phyloP scores from a whole-genome alignment of 1,140 invertebrate species.

The Aethina tumida region DNA sequence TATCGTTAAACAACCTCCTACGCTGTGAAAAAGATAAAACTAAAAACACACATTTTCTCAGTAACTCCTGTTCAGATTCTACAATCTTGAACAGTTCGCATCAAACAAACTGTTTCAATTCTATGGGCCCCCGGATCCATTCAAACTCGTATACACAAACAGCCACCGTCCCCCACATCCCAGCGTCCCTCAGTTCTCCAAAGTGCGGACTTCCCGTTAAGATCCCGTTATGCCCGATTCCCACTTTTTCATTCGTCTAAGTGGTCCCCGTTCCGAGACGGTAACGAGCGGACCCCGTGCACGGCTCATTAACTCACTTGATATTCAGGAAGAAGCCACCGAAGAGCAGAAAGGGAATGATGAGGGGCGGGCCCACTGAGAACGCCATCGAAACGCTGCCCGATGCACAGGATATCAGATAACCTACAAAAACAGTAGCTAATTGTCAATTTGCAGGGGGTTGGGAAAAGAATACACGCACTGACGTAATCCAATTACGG shows the following conservation, averaged over 20 bases:
- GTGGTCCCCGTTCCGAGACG: background rate
- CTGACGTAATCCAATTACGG: no score
- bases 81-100: background rate
- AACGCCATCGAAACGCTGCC: constrained; percentile 74
- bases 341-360: constrained; percentile 89
- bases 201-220: no score
- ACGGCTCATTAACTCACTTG: constrained; percentile 50
- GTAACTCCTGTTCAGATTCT: background rate
- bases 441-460: no score
- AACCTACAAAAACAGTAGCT: constrained; percentile 64
- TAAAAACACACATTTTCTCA: constrained; percentile 5
- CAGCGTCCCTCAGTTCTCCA: no score
- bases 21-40: background rate
- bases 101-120: no score
- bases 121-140: no score
- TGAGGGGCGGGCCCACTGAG: constrained; percentile 78
- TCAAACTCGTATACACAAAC: no score
- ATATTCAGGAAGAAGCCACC: constrained; percentile 93
- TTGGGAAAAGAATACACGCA: no score
- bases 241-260: background rate
- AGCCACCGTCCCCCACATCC: no score
- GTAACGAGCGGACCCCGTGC: background rate
- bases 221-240: no score
- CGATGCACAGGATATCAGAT: constrained; percentile 79
- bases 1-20: background rate